A percentile compares a stretch with the other conserved stretches of the same genome.
Evolutionary conservation across 2,888 invertebrate species (phyloP).

Genomic region (Macaria liturata): DNA sequence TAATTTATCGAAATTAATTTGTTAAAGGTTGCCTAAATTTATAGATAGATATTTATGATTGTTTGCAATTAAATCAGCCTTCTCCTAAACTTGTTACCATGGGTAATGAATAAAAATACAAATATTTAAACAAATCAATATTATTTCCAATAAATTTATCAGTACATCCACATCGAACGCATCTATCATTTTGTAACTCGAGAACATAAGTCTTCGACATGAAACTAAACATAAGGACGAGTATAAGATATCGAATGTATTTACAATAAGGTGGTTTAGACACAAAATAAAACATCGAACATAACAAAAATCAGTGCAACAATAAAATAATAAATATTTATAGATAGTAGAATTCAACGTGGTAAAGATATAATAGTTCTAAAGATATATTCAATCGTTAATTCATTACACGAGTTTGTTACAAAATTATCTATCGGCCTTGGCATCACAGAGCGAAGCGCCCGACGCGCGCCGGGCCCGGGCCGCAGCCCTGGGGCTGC

Average conservation of each 20-base stretch:
- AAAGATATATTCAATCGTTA: constrained; percentile 62
- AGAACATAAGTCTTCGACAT: constrained; percentile 76
- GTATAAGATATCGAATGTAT: constrained; percentile 69
- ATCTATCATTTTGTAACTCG: constrained; percentile 60
- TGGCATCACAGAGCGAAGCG: constrained; percentile 80
- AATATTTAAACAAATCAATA: constrained; percentile 81
- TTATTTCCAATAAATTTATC: constrained; percentile 82
- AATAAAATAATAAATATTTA: constrained; percentile 81
- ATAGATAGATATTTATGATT: too few species aligned
- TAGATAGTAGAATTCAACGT: constrained; percentile 77
- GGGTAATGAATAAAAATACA: constrained; percentile 29
- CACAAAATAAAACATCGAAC: constrained; percentile 79
- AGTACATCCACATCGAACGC: constrained; percentile 81
- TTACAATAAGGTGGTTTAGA: constrained; percentile 78
- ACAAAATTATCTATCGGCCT: constrained; percentile 81
- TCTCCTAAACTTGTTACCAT: too few species aligned
- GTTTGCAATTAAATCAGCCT: too few species aligned
- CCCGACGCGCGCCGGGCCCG: constrained; percentile 42
- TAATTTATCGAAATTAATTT: too few species aligned
- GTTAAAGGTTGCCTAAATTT: too few species aligned
- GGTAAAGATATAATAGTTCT: constrained; percentile 75
- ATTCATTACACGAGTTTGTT: constrained; percentile 76
- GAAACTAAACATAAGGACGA: constrained; percentile 72
- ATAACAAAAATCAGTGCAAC: constrained; percentile 82
- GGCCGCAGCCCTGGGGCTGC: constrained; percentile 32